Percentiles rank a stretch among this genome's conserved stretches.
Evolutionary conservation across 2,113 vertebrate species (phyloP).

Genomic region (Nycticryphes semicollaris): DNA sequence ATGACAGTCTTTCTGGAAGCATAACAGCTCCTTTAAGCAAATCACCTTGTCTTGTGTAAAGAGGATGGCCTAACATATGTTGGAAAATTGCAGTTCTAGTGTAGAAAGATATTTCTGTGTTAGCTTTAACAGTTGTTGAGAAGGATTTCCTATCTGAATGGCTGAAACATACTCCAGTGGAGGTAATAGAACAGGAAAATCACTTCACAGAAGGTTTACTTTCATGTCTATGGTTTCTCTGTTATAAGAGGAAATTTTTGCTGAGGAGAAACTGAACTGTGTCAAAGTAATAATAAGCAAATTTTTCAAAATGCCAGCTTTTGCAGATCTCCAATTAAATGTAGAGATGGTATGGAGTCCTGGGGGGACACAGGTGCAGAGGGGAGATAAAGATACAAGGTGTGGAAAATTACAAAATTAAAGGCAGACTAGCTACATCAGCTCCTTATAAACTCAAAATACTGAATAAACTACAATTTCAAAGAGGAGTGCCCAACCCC

Average conservation of each 20-base stretch:
- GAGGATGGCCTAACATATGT: not conserved
- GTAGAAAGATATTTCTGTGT: not conserved
- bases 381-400: not conserved
- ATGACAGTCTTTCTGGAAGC: not conserved
- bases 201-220: not conserved
- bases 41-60: not conserved
- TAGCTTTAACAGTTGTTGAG: not conserved
- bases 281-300: not conserved
- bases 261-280: not conserved
- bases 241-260: not conserved
- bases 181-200: not conserved
- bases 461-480: not conserved
- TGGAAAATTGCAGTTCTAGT: not conserved
- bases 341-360: not conserved
- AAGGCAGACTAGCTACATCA: not conserved
- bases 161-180: not conserved
- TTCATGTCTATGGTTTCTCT: not conserved
- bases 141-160: not conserved
- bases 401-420: not conserved
- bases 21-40: not conserved
- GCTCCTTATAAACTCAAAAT: not conserved
- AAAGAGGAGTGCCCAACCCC: not conserved
- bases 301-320: not conserved
- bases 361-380: not conserved
- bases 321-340: not conserved